These are phyloP conservation scores for Solenopsis fugax DNA, from an alignment of 1,140 invertebrate species.

Conservation along the genomic window DNA sequence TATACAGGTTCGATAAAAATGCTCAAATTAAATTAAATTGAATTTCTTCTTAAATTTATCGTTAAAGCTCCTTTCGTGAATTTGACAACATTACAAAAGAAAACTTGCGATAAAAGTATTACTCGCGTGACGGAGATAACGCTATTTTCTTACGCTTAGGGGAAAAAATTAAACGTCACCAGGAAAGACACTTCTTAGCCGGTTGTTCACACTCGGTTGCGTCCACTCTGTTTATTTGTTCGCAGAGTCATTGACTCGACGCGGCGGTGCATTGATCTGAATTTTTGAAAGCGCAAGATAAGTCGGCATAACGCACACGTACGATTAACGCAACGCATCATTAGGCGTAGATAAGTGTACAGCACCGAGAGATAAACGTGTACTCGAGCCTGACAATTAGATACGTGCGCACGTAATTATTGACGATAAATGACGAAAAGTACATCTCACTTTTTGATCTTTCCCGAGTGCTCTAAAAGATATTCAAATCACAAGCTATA, in stretches of 20 bases:
- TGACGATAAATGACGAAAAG: slow-evolving; percentile 1
- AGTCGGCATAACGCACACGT: neutral
- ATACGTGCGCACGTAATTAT: neutral
- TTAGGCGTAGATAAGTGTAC: slow-evolving; percentile 11
- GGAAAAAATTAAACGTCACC: neutral
- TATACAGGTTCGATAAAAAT: neutral
- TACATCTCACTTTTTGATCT: neutral
- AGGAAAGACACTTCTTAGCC: neutral
- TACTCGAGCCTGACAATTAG: slow-evolving; percentile 26
- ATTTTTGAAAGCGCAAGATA: slow-evolving; percentile 49
- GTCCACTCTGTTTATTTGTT: slow-evolving; percentile 15
- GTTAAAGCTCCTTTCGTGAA: neutral
- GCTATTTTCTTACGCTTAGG: neutral
- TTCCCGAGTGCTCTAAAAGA: neutral
- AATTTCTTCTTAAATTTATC: neutral
- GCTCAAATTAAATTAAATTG: neutral
- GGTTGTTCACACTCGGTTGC: neutral
- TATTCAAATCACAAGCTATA: slow-evolving; percentile 2
- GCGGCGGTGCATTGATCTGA: slow-evolving; percentile 40
- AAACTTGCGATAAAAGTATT: neutral
- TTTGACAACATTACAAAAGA: neutral
- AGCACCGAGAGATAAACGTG: slow-evolving; percentile 12
- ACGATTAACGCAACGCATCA: neutral
- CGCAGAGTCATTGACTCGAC: slow-evolving; percentile 37
- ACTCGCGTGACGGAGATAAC: neutral